A percentile compares a stretch with the other conserved stretches of the same genome.
phyloP scores from a whole-genome alignment of 37 sponge, comb jelly and placozoan species.

The Haliclona indistincta region DNA sequence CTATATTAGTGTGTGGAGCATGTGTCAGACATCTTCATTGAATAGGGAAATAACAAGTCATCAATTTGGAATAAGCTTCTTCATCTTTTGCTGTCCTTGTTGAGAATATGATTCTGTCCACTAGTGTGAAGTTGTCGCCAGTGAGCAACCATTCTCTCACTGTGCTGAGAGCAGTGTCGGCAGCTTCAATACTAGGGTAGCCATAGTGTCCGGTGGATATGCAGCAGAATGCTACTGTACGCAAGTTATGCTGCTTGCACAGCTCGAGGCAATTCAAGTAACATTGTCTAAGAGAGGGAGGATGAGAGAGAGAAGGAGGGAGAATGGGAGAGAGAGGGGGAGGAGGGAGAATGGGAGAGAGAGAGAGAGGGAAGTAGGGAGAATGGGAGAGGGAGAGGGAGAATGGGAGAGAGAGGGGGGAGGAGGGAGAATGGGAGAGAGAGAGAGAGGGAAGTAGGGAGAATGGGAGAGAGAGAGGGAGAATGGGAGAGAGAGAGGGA shows the following conservation, averaged over 20 bases:
- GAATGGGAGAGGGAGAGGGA: no score
- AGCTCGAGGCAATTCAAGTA: constrained; percentile 44
- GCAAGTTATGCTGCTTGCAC: constrained; percentile 27
- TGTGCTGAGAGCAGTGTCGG: constrained; percentile 40
- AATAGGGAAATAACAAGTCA: constrained; percentile 64
- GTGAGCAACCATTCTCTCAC: constrained; percentile 44
- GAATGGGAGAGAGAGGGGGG: no score
- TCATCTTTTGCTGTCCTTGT: constrained; percentile 47
- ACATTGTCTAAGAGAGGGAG: constrained; percentile 27
- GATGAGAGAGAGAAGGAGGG: no score
- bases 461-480: no score
- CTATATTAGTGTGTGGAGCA: background rate
- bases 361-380: no score
- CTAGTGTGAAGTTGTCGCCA: constrained; percentile 10
- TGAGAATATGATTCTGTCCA: constrained; percentile 64
- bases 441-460: no score
- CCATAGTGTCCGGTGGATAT: constrained; percentile 68
- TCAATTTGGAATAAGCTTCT: constrained; percentile 47
- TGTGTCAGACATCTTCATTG: background rate
- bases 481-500: no score
- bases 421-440: no score
- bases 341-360: no score
- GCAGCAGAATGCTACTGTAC: constrained; percentile 67
- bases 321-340: no score
- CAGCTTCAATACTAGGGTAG: constrained; percentile 65